phyloP scores from a whole-genome alignment of 2,113 vertebrate genomes.

The Stomatorhinus ivindoensis region DNA sequence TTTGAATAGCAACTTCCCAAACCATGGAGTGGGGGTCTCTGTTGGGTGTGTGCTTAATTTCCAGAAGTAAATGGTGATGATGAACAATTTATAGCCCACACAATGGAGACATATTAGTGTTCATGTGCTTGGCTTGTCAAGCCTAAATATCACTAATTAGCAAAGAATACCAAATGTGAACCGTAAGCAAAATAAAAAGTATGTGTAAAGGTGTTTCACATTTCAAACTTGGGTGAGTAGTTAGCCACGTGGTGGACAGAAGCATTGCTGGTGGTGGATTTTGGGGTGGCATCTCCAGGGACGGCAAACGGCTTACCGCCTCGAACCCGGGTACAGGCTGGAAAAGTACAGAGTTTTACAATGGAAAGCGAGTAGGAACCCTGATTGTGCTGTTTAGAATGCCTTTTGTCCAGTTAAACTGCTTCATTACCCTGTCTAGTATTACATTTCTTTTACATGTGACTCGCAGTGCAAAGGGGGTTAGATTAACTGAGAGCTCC shows the following conservation, averaged over 20 bases:
- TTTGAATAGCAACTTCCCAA: neutral
- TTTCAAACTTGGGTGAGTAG: too few species aligned
- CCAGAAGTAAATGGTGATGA: neutral
- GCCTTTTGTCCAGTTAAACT: neutral
- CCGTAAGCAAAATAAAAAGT: neutral
- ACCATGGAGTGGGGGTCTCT: neutral
- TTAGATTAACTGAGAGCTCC: neutral
- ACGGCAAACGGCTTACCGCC: neutral
- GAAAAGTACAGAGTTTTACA: neutral
- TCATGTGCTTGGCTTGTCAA: neutral
- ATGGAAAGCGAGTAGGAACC: neutral
- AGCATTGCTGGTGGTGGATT: neutral
- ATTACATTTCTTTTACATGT: neutral
- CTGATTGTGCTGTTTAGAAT: neutral
- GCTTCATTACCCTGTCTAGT: neutral
- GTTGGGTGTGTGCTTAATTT: neutral
- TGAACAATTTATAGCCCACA: neutral
- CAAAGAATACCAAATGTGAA: neutral
- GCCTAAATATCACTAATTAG: neutral
- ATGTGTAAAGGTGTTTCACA: neutral
- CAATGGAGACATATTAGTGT: neutral
- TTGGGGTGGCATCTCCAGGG: neutral
- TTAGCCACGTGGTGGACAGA: neutral
- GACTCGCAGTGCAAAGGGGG: neutral
- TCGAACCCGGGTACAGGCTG: neutral